Conservation (phyloP, 2,797 vertebrate species). For the Simalia tracyae region DNA sequence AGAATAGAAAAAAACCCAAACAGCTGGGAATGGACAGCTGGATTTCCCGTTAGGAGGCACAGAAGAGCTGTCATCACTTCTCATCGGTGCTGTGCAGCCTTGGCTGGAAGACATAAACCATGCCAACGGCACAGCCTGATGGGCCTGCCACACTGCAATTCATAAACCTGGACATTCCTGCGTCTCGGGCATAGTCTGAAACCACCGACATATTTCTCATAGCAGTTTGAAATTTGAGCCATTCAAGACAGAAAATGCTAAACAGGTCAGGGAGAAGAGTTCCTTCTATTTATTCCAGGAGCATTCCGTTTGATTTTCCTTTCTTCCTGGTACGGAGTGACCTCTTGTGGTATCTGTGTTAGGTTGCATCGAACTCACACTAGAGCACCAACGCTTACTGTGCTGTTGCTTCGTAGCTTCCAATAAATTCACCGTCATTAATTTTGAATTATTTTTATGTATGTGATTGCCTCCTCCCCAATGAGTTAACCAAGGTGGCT, state of each 20-base stretch:
- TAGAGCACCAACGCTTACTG: fast-evolving
- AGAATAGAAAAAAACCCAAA: too few relatives aligned
- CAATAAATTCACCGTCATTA: conserved; percentile 33
- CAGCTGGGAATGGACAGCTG: background rate
- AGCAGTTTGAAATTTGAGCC: background rate
- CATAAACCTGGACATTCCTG: background rate
- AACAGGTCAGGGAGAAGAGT: background rate
- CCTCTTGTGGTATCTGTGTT: conserved; percentile 62
- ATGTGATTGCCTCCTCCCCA: background rate
- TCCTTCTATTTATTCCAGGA: background rate
- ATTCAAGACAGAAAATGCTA: background rate
- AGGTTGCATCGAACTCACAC: conserved; percentile 32
- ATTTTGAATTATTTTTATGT: background rate
- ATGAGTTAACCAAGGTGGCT: background rate
- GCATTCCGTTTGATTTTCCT: too few relatives aligned
- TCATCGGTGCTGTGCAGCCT: background rate
- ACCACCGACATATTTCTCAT: too few relatives aligned
- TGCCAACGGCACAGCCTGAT: background rate
- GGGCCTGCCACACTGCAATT: background rate
- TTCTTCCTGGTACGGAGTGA: conserved; percentile 47
- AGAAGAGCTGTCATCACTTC: background rate
- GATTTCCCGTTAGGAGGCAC: background rate
- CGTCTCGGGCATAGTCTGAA: background rate
- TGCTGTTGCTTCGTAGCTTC: background rate
- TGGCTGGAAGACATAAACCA: background rate